Evolutionary conservation across 2,113 vertebrate genomes (phyloP), one percentile per base, ranked within the genome.

Genomic region (Microcebus jonahi): DNA sequence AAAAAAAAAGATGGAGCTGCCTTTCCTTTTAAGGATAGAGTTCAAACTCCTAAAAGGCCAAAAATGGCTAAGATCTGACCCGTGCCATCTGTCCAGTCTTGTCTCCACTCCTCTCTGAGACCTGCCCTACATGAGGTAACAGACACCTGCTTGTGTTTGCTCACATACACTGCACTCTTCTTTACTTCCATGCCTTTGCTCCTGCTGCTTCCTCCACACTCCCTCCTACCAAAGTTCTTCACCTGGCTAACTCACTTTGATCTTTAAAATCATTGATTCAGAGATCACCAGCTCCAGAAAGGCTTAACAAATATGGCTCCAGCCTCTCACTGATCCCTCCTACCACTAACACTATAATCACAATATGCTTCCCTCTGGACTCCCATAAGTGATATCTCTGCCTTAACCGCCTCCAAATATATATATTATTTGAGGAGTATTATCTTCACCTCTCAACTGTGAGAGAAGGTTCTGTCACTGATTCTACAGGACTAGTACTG

Each of bases 391-490:
- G 48, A 21, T 27, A 27, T 25, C 36, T 84, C 73, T 65, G 25
- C 11, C 34, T 59, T 67, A 55, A 63, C 11, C 61, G 45, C 45
- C 18, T 48, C 53, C 14, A 61, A 80, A 23, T 17, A 21, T 45
- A 92, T 6, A 86, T 73, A 90, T 5, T 77, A n/a, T 82, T 94
- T 79, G n/a, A 86, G 42, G 53, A 42, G 53, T 61, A 50, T 48
- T 42, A 48, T 39, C 34, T 92, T 93, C 42, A 90, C 65, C 34
- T 45, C 20, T 84, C 82, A 88, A 84, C n/a, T 67, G 20, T 55
- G 45, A 94, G 65, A 85, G 15, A 80, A 90, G 36, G 68, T 67
- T 97, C n/a, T 73, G 29, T 42, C n/a, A 81, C n/a, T 80, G 50
- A 73, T 53, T 84, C 21, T 61, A 93, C 89, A 57, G 34, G 15